Evolutionary conservation across 2,888 invertebrate genomes (phyloP), one percentile per base, ranked within the genome.

Genomic region (Cryptocephalus moraei): DNA sequence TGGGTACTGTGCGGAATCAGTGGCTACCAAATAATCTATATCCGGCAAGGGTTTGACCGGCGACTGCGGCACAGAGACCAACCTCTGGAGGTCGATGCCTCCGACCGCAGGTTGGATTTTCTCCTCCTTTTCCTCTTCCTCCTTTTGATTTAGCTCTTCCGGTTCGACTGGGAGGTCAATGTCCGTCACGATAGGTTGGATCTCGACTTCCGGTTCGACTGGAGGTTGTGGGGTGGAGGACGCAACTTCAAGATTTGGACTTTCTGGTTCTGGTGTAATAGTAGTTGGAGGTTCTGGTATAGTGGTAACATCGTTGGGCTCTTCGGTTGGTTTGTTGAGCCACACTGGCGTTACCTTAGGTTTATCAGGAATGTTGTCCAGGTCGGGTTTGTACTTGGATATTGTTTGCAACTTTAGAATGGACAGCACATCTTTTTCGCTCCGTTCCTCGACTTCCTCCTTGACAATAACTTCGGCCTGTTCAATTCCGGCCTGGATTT

Each of bases 351-450:
- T 49, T 34, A 42, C 34, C 47, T 46, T 51, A 0, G 42, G 44
- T 40, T 41, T 39, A 31, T 52, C 51, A 33, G 51, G 48, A 39
- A 57, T 48, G 41, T 39, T 45, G 14, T 45, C 41, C 41, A 58
- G 45, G 46, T 57, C 51, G 13, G 54, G 55, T 50, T 55, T 49
- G 42, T 58, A 58, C 44, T 59, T 58, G 8, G 52, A 50, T 41
- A 56, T 44, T 12, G 57, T 57, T 52, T 58, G 58, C 34, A 52
- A 45, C 51, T 58, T 58, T 12, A 60, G 43, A 32, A 54, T 46
- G 33, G 44, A 44, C 22, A 60, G 49, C 32, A 58, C 49, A 41
- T 57, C 53, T 11, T 34, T 14, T 8, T 13, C 47, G 42, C n/a
- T 43, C 13, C 51, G 48, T 8, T 14, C 51, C 48, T n/a, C 34